Evolutionary conservation across 2,113 vertebrate genomes (phyloP), one percentile per base, ranked within the genome.

Genomic region (Camelus bactrianus): DNA sequence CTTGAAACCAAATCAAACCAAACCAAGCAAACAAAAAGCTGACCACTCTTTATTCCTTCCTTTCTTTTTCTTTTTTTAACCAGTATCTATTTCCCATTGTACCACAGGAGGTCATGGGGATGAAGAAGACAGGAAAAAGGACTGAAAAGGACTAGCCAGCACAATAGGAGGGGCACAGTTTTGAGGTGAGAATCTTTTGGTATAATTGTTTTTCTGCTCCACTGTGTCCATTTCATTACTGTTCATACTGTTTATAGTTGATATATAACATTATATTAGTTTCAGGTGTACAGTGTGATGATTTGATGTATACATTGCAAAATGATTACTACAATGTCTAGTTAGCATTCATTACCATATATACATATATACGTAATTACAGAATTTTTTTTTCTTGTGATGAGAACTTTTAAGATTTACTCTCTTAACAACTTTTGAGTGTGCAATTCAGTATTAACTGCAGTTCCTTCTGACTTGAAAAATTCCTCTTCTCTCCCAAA

Each of bases 181-280:
- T 62, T 42, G 77, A 84, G 42, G 77, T 62, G 88, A 93, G 30
- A 73, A 17, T 73, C 62, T 94, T 92, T 60, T 85, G 56, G 19
- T 67, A 28, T 38, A 89, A 82, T 73, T 3, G 4, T 24, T 9
- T 84, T 95, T 7, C 0, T 76, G 35, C n/a, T 84, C 22, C 46
- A 48, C 30, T 86, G 62, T 95, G 46, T 81, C 35, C 24, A 70
- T 64, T 95, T 96, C 65, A 38, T 80, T 90, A 67, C 14, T 81
- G 22, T 80, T 84, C 58, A 58, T 69, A 76, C 12, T 52, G 38
- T 84, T 72, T 38, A 75, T 56, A 75, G 67, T 17, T 65, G 35
- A 67, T 48, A 56, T 67, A 58, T 70, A 69, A 52, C 28, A 26
- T 70, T 70, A 28, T 52, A 35, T 75, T 65, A 83, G 14, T 65